These are phyloP conservation scores for Trachelus stipa DNA, from an alignment of 2,888 invertebrate genomes.

Conservation along the genomic window DNA sequence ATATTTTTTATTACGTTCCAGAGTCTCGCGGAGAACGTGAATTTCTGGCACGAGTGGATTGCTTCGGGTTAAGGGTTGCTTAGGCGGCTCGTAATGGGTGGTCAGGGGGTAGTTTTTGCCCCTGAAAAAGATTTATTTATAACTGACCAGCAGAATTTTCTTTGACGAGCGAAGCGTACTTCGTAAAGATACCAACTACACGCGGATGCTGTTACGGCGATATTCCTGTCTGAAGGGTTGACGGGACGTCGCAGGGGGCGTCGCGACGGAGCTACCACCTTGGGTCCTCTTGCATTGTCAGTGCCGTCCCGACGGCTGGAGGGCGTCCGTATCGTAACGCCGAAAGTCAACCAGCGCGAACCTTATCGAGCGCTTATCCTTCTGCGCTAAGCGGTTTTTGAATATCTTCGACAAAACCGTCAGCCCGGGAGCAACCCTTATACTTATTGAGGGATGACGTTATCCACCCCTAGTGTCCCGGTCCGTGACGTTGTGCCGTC, in stretches of 20 bases:
- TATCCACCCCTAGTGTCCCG: background rate
- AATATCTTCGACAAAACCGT: background rate
- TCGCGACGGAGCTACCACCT: background rate
- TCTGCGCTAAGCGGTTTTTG: background rate
- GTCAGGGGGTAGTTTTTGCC: background rate
- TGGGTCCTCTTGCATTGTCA: background rate
- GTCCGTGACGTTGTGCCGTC: background rate
- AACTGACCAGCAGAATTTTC: background rate
- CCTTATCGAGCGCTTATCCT: background rate
- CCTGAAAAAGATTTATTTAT: background rate
- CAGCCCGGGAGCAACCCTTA: background rate
- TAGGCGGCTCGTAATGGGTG: background rate
- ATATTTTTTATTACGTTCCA: too few relatives aligned
- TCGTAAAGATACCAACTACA: background rate
- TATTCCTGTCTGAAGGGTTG: background rate
- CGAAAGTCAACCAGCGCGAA: background rate
- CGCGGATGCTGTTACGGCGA: background rate
- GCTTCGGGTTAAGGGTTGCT: background rate
- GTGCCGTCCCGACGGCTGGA: background rate
- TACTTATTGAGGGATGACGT: background rate
- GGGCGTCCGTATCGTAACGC: background rate
- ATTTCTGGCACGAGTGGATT: background rate
- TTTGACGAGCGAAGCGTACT: background rate
- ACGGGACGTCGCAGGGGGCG: background rate
- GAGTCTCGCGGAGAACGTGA: background rate